Evolutionary conservation across 37 sponge, comb jelly and placozoan species (phyloP).

Genomic region (Axinella damicornis): DNA sequence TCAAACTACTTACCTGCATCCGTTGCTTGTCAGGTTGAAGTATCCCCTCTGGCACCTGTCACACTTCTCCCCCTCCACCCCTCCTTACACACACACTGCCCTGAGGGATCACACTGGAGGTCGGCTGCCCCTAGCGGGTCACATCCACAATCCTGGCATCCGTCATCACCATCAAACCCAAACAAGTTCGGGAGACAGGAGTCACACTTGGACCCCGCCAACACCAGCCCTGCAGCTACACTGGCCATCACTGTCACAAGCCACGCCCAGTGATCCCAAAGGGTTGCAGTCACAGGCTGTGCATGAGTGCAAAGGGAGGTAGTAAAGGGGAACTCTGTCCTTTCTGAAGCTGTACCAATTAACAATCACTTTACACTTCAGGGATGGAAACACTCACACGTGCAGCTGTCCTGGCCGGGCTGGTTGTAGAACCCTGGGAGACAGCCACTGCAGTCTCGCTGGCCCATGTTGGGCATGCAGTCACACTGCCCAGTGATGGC

Average conservation of each 20-base stretch:
- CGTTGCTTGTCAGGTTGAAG: slow-evolving; percentile 31
- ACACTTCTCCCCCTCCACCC: slow-evolving; percentile 70
- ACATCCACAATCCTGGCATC: slow-evolving; percentile 47
- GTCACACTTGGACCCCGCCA: slow-evolving; percentile 52
- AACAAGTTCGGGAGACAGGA: slow-evolving; percentile 51
- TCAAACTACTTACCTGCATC: slow-evolving; percentile 32
- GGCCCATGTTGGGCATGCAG: slow-evolving; percentile 2
- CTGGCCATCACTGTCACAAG: slow-evolving; percentile 25
- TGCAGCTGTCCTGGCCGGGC: too few species aligned
- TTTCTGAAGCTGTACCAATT: too few species aligned
- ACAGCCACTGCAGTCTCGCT: slow-evolving; percentile 16
- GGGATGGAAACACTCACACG: too few species aligned
- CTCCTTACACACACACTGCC: slow-evolving; percentile 55
- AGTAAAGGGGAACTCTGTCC: too few species aligned
- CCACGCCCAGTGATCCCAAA: slow-evolving; percentile 8
- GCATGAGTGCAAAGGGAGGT: too few species aligned
- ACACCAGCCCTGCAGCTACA: slow-evolving; percentile 70
- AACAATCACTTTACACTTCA: too few species aligned
- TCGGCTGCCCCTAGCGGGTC: background rate
- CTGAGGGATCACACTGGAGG: background rate
- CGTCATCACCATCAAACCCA: slow-evolving; percentile 17
- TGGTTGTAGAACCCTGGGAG: too few species aligned
- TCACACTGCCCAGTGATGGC: slow-evolving; percentile 14
- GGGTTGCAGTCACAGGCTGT: slow-evolving; percentile 26
- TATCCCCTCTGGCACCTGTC: slow-evolving; percentile 43